Conservation (phyloP, 2,888 invertebrate species). For the Drosophila kanekoi region DNA sequence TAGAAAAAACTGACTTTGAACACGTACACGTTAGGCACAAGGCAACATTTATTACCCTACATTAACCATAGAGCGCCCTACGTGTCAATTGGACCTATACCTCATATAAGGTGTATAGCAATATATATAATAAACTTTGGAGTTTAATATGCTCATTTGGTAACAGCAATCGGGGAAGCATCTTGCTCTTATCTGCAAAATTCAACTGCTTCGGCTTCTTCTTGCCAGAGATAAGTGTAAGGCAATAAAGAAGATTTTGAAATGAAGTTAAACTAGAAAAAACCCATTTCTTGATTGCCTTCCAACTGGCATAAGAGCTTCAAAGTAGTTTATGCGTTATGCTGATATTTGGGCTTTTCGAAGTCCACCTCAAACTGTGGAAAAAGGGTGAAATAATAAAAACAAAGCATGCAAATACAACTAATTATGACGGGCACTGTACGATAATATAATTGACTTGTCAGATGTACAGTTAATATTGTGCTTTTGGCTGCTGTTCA, state of each 20-base stretch:
- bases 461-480: slow-evolving; percentile 12
- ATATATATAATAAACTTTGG: too few species aligned
- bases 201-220: not conserved
- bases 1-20: slow-evolving; percentile 17
- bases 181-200: not conserved
- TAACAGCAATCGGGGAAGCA: not conserved
- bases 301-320: too few species aligned
- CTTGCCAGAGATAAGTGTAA: not conserved
- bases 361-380: too few species aligned
- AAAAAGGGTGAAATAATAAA: too few species aligned
- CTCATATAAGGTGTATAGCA: not conserved
- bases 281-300: too few species aligned
- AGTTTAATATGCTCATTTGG: not conserved
- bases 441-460: not conserved
- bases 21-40: slow-evolving; percentile 51
- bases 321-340: too few species aligned
- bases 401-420: too few species aligned
- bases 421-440: slow-evolving; percentile 5
- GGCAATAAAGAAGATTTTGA: too few species aligned
- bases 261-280: too few species aligned
- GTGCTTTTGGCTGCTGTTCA: slow-evolving; percentile 6
- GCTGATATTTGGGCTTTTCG: too few species aligned
- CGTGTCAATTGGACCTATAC: slow-evolving; percentile 26
- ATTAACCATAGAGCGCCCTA: slow-evolving; percentile 26
- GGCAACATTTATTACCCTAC: slow-evolving; percentile 11